Percentiles rank a stretch among this genome's conserved stretches.
Conservation (phyloP, 2,888 invertebrate species). For the Dicycla oo region DNA sequence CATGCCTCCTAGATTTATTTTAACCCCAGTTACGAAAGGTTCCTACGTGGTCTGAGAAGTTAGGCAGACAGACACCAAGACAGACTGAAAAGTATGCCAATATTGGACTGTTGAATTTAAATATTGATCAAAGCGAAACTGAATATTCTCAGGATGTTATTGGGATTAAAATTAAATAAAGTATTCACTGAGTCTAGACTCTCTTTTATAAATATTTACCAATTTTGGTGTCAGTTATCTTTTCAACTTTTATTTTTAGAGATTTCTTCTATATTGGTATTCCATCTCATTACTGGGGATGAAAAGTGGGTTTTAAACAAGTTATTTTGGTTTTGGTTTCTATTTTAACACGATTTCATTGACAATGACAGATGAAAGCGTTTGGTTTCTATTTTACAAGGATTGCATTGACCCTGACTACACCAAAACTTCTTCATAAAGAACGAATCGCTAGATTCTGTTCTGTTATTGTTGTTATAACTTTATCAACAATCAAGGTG, state of each 20-base stretch:
- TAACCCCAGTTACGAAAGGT: conserved; percentile 23
- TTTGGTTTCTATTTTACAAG: neutral
- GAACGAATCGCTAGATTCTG: neutral
- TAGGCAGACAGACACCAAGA: conserved; percentile 11
- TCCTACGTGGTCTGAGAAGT: conserved; percentile 44
- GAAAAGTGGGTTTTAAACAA: too few species aligned
- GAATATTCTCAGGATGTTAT: conserved; percentile 5
- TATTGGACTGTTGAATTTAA: conserved; percentile 14
- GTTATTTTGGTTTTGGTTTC: neutral
- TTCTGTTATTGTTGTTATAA: neutral
- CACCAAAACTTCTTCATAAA: neutral
- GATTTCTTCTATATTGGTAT: too few species aligned
- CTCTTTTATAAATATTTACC: neutral
- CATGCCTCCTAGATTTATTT: conserved; percentile 35
- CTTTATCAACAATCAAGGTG: neutral
- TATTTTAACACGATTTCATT: neutral
- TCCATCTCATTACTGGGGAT: too few species aligned
- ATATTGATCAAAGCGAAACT: conserved; percentile 19
- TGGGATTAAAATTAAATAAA: conserved; percentile 7
- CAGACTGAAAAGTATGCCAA: conserved; percentile 25
- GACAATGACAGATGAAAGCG: neutral
- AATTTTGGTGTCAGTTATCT: neutral
- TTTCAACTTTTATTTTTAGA: neutral
- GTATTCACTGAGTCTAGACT: conserved; percentile 12
- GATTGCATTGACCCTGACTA: neutral